Conservation (phyloP, 2,797 vertebrate genomes). For the Sebastes umbrosus region DNA sequence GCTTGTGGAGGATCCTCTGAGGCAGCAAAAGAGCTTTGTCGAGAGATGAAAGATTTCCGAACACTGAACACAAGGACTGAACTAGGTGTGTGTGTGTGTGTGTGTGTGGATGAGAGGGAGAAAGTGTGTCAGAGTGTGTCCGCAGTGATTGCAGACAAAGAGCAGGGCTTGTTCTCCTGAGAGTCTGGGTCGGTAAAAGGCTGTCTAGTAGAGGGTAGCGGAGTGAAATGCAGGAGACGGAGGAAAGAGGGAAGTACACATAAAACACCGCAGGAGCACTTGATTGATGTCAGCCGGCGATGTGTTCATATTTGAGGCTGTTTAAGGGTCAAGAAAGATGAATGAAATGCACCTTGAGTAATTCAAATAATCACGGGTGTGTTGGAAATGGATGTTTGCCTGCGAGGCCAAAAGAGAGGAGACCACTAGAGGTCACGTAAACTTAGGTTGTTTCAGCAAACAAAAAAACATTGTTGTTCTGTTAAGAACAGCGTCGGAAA, state of each 20-base stretch:
- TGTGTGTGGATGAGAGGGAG: neutral
- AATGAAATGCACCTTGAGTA: conserved; percentile 18
- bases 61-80: conserved; percentile 24
- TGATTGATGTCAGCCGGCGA: conserved; percentile 29
- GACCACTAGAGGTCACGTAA: neutral
- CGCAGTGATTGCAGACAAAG: conserved; percentile 51
- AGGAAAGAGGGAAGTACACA: conserved; percentile 7
- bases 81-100: neutral
- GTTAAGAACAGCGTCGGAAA: conserved; percentile 1
- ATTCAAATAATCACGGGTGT: conserved; percentile 16
- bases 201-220: conserved; percentile 24
- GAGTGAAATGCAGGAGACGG: conserved; percentile 14
- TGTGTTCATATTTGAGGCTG: conserved; percentile 29
- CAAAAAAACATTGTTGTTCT: neutral
- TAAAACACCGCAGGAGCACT: conserved; percentile 8
- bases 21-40: conserved; percentile 41
- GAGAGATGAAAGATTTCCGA: conserved; percentile 52
- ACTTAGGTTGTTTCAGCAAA: conserved; percentile 9
- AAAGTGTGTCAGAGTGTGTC: conserved; percentile 41
- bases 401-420: neutral
- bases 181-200: conserved; percentile 54
- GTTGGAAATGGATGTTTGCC: neutral
- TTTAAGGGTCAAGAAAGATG: conserved; percentile 34
- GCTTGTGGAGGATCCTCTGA: conserved; percentile 35
- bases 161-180: conserved; percentile 48